Evolutionary conservation across 2,113 vertebrate genomes (phyloP), one percentile per base, ranked within the genome.

Genomic region (Heteronetta atricapilla): DNA sequence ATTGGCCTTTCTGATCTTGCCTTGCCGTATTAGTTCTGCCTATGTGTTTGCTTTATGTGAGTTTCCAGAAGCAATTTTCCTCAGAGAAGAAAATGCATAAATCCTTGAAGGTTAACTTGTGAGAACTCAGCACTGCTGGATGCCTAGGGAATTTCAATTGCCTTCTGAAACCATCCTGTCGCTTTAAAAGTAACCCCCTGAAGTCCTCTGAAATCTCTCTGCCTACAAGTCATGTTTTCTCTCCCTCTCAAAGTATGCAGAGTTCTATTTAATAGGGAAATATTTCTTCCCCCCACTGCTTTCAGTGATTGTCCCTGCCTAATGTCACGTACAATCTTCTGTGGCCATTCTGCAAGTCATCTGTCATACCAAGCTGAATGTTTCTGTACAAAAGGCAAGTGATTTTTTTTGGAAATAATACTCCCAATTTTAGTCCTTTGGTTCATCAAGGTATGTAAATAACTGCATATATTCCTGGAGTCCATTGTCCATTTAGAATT

Each of bases 131-230:
- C 78, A 74, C 85, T 95, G 83, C 70, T 95, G 50, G 50, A 83
- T 95, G 94, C 88, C 92, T 69, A 17, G 93, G 52, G 93, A 96
- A 94, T 94, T 96, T 95, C 86, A 96, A 82, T 92, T 97, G 75
- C 70, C 52, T 90, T 92, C 68, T 89, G 86, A 82, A 96, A 63
- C 69, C 64, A 82, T 93, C 53, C 23, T 84, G 38, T 87, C 3
- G 0, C 74, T 97, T 86, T 72, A 88, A 94, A 96, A 92, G 93
- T 70, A 94, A 75, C 55, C 59, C 84, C 26, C 69, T 75, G 58
- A 88, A 93, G 29, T 82, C 84, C 88, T 58, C 52, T 69, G 88
- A 42, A 86, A 59, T 86, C 66, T 38, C n/a, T 31, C 58, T 94
- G 77, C 44, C 70, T 58, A 28, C 2, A 3, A 88, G 85, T 83